Percentiles rank a stretch among this genome's conserved stretches.
phyloP scores from a whole-genome alignment of 23 tunicate genomes.

The Halocynthia roretzi region DNA sequence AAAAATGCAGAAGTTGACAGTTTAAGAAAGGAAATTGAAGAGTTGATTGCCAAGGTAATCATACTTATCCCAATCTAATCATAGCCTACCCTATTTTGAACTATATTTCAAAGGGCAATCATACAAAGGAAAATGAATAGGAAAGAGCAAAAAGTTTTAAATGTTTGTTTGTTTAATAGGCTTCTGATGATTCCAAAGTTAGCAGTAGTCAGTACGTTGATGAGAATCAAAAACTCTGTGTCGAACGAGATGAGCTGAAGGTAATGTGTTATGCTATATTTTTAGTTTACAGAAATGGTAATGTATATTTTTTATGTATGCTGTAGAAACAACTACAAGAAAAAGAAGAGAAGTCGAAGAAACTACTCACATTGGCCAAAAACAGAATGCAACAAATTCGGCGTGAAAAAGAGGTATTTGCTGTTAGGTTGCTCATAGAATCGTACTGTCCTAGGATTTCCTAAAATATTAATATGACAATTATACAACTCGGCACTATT shows the following conservation, averaged over 20 bases:
- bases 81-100: too few species aligned
- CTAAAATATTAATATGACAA: too few species aligned
- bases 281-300: too few species aligned
- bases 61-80: too few species aligned
- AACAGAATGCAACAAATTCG: conserved; percentile 63
- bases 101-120: too few species aligned
- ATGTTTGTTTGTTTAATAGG: too few species aligned
- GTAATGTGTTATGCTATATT: too few species aligned
- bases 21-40: conserved; percentile 6
- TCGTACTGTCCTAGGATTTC: background rate
- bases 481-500: too few species aligned
- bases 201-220: background rate
- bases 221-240: conserved; percentile 7
- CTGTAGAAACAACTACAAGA: conserved; percentile 55
- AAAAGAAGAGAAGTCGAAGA: conserved; percentile 64
- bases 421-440: background rate
- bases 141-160: background rate
- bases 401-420: conserved; percentile 57
- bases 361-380: conserved; percentile 51
- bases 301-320: too few species aligned
- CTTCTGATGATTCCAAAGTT: background rate
- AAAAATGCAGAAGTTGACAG: conserved; percentile 8
- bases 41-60: too few species aligned
- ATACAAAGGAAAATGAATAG: background rate
- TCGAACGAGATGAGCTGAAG: conserved; percentile 22